These are phyloP conservation scores for Zosterops borbonicus DNA, from an alignment of 2,113 vertebrate genomes.

Conservation along the genomic window DNA sequence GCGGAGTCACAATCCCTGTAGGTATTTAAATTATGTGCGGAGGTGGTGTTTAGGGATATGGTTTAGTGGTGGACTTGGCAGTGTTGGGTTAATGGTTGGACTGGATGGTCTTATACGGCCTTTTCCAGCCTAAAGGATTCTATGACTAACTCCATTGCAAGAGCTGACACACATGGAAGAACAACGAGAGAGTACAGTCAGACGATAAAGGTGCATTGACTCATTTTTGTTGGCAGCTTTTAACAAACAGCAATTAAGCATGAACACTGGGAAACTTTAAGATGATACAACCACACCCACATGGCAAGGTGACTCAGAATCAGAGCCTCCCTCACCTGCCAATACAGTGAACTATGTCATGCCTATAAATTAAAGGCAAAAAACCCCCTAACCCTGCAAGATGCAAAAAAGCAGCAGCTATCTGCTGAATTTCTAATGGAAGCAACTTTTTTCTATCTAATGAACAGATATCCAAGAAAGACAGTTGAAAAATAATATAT, in stretches of 20 bases:
- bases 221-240: constrained; percentile 40
- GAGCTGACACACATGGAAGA: neutral
- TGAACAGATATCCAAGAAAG: neutral
- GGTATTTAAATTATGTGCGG: neutral
- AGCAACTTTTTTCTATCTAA: neutral
- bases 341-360: neutral
- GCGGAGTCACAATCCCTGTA: neutral
- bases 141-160: neutral
- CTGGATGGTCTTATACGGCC: neutral
- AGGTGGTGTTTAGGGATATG: neutral
- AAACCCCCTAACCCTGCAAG: neutral
- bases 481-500: neutral
- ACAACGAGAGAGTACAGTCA: neutral
- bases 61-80: neutral
- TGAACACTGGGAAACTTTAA: constrained; percentile 16
- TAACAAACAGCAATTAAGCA: constrained; percentile 46
- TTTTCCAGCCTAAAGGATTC: neutral
- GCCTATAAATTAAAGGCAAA: neutral
- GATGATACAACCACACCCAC: constrained; percentile 48
- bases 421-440: neutral
- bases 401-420: neutral
- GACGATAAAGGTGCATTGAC: constrained; percentile 16
- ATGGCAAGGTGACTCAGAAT: constrained; percentile 31
- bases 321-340: neutral
- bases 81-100: neutral